phyloP scores from a whole-genome alignment of 2,113 vertebrate genomes.

The Salvelinus sp. region DNA sequence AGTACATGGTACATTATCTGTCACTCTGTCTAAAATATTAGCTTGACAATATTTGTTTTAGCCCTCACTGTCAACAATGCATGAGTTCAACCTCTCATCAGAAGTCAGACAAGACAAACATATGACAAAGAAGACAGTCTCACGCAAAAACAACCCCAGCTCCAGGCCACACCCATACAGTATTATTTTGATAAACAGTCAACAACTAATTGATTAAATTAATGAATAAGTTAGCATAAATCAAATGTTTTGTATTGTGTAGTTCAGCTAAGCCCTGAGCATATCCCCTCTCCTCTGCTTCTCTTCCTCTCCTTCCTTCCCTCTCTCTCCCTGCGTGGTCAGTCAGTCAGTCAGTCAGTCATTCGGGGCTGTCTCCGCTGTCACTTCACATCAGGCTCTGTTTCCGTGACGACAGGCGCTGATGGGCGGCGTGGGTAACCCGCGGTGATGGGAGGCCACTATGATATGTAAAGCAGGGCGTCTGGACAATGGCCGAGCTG shows the following conservation, averaged over 20 bases:
- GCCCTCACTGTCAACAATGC: background rate
- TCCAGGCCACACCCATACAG: slow-evolving; percentile 41
- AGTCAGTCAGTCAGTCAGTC: slow-evolving; percentile 70
- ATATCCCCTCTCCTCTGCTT: slow-evolving; percentile 24
- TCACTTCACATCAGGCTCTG: slow-evolving; percentile 86
- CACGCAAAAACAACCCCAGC: slow-evolving; percentile 14
- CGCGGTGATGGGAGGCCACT: slow-evolving; percentile 77
- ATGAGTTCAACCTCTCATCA: background rate
- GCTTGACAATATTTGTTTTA: too few relatives aligned
- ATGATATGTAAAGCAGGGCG: slow-evolving; percentile 84
- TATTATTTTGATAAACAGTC: slow-evolving; percentile 41
- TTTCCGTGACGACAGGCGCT: slow-evolving; percentile 80
- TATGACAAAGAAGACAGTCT: slow-evolving; percentile 2
- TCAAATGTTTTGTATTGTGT: slow-evolving; percentile 73
- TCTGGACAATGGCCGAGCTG: slow-evolving; percentile 86
- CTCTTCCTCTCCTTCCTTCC: slow-evolving; percentile 31
- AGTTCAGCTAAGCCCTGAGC: slow-evolving; percentile 80
- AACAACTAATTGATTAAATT: slow-evolving; percentile 68
- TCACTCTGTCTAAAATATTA: background rate
- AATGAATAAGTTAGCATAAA: slow-evolving; percentile 83
- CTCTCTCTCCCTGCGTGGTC: slow-evolving; percentile 16
- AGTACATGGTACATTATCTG: background rate
- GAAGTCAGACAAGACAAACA: background rate
- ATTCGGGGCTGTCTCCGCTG: slow-evolving; percentile 80
- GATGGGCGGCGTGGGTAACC: slow-evolving; percentile 79